These are phyloP conservation scores for Oscheius sp. DNA, from an alignment of 2,888 invertebrate species.

Conservation along the genomic window DNA sequence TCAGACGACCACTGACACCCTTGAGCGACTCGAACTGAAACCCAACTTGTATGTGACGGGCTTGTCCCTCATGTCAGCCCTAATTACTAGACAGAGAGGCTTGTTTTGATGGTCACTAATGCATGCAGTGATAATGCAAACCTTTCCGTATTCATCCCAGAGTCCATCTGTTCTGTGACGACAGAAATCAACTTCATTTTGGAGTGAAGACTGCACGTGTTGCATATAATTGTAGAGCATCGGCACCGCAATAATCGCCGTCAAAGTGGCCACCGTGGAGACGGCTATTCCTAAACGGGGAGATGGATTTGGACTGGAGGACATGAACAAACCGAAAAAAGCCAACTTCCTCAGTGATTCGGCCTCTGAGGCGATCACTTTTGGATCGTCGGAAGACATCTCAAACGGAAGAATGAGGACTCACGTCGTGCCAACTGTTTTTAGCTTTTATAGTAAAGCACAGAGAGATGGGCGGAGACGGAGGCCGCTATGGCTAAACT, in stretches of 20 bases:
- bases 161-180: slow-evolving; percentile 59
- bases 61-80: neutral
- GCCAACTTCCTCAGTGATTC: slow-evolving; percentile 33
- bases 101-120: slow-evolving; percentile 2
- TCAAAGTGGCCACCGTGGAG: slow-evolving; percentile 60
- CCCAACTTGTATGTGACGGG: neutral
- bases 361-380: slow-evolving; percentile 27
- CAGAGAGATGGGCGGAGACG: slow-evolving; percentile 18
- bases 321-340: slow-evolving; percentile 29
- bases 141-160: slow-evolving; percentile 58
- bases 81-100: slow-evolving; percentile 12
- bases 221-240: slow-evolving; percentile 66
- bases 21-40: slow-evolving; percentile 38
- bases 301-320: neutral
- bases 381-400: slow-evolving; percentile 39
- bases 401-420: slow-evolving; percentile 7
- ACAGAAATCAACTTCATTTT: slow-evolving; percentile 60
- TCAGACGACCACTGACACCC: slow-evolving; percentile 33
- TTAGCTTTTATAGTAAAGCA: slow-evolving; percentile 29
- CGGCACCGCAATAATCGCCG: slow-evolving; percentile 60
- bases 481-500: slow-evolving; percentile 5
- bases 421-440: slow-evolving; percentile 21
- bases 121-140: neutral
- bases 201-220: slow-evolving; percentile 58
- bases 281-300: slow-evolving; percentile 43